Conservation (phyloP, 2,888 invertebrate species). For the Lampropteryx suffumata region DNA sequence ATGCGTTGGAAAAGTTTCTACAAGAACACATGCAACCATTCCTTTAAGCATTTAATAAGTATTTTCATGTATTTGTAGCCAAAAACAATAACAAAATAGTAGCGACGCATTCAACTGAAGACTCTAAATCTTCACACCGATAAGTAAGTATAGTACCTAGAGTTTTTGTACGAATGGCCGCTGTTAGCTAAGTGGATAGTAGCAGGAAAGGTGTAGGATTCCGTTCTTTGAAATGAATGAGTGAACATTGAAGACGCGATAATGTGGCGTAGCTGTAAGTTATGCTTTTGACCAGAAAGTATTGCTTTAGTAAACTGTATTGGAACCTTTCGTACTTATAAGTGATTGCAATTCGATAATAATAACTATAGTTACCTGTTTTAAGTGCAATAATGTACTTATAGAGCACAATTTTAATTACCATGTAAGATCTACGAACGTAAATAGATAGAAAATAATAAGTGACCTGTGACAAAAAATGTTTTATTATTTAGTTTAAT, state of each 20-base stretch:
- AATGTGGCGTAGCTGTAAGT: background rate
- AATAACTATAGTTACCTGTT: constrained; percentile 33
- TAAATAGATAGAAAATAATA: no score
- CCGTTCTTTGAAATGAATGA: background rate
- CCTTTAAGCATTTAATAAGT: background rate
- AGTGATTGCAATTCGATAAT: background rate
- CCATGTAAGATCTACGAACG: constrained; percentile 3
- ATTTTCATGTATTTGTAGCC: no score
- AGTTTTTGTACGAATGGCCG: no score
- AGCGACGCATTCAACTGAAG: no score
- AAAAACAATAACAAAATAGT: no score
- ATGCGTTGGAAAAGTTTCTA: constrained; percentile 93
- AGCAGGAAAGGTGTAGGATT: background rate
- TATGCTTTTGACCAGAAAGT: background rate
- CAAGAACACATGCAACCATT: constrained; percentile 62
- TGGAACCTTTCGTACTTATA: constrained; percentile 2
- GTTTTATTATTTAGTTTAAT: background rate
- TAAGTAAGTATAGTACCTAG: no score
- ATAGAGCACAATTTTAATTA: no score
- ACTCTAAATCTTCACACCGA: no score
- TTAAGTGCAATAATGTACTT: constrained; percentile 37
- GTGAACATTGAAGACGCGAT: background rate
- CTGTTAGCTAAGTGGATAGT: no score
- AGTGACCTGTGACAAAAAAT: no score
- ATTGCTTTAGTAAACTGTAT: background rate